Conservation (phyloP, 1,140 invertebrate species). For the Eupristina koningsbergeri region DNA sequence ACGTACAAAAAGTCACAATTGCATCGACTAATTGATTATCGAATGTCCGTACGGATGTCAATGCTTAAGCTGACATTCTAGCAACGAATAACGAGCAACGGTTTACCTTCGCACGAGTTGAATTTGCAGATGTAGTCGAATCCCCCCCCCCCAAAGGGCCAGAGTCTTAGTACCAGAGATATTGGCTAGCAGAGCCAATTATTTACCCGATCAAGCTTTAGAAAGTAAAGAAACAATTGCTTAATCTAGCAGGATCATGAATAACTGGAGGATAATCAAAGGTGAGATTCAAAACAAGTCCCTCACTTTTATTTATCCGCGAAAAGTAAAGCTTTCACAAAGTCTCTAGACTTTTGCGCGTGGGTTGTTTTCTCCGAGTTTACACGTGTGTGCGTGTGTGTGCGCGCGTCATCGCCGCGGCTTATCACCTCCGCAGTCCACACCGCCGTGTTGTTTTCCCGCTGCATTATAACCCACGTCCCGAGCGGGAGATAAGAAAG, state of each 20-base stretch:
- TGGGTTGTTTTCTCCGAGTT: slow-evolving; percentile 5
- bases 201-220: not conserved
- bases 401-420: not conserved
- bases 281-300: not conserved
- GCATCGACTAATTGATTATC: too few relatives aligned
- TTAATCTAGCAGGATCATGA: not conserved
- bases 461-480: not conserved
- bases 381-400: not conserved
- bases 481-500: not conserved
- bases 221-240: slow-evolving; percentile 13
- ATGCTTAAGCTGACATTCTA: too few relatives aligned
- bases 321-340: slow-evolving; percentile 5
- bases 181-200: too few relatives aligned
- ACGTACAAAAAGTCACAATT: too few relatives aligned
- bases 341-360: slow-evolving; percentile 1
- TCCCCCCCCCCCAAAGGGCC: too few relatives aligned
- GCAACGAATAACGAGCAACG: too few relatives aligned
- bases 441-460: slow-evolving; percentile 29
- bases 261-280: not conserved
- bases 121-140: too few relatives aligned
- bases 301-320: not conserved
- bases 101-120: too few relatives aligned
- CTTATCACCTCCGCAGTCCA: slow-evolving; percentile 1
- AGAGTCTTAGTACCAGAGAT: too few relatives aligned
- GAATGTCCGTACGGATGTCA: too few relatives aligned